Percentiles rank a stretch among this genome's conserved stretches.
Evolutionary conservation across 2,797 vertebrate species (phyloP).

Genomic region (Mormyrops attenuatus): DNA sequence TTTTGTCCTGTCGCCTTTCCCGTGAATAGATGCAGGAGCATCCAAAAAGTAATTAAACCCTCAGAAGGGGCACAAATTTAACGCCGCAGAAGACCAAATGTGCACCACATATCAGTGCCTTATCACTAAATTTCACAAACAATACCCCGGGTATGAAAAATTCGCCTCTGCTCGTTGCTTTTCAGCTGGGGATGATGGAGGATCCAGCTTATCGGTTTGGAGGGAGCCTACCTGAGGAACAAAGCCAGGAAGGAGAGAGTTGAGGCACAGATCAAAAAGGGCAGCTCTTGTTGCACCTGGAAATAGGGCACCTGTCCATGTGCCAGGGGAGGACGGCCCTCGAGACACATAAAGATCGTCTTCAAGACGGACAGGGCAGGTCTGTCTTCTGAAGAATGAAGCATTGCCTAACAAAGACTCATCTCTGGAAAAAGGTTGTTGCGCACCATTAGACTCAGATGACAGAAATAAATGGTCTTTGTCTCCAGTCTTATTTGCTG

Average conservation of each 20-base stretch:
- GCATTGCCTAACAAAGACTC: slow-evolving; percentile 26
- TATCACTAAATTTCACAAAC: neutral
- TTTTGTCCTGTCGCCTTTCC: slow-evolving; percentile 6
- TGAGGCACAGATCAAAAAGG: slow-evolving; percentile 29
- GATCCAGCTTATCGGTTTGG: slow-evolving; percentile 55
- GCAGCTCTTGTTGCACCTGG: slow-evolving; percentile 14
- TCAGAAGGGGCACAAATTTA: slow-evolving; percentile 21
- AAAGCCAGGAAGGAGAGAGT: slow-evolving; percentile 49
- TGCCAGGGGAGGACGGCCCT: slow-evolving; percentile 25
- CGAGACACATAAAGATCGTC: neutral
- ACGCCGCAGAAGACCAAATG: neutral
- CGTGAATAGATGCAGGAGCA: slow-evolving; percentile 32
- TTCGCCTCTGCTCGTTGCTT: neutral
- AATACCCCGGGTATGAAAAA: slow-evolving; percentile 26
- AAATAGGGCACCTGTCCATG: neutral
- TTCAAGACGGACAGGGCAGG: neutral
- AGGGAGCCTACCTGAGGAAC: slow-evolving; percentile 56
- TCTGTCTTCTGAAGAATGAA: slow-evolving; percentile 32
- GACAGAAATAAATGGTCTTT: slow-evolving; percentile 55
- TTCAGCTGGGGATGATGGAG: slow-evolving; percentile 47
- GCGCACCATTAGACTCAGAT: slow-evolving; percentile 46
- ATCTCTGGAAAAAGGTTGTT: slow-evolving; percentile 41
- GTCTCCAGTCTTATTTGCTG: neutral
- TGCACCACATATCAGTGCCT: neutral
- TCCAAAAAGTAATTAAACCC: slow-evolving; percentile 44